Conservation (phyloP, 2,113 vertebrate species). For the Elgaria multicarinata region DNA sequence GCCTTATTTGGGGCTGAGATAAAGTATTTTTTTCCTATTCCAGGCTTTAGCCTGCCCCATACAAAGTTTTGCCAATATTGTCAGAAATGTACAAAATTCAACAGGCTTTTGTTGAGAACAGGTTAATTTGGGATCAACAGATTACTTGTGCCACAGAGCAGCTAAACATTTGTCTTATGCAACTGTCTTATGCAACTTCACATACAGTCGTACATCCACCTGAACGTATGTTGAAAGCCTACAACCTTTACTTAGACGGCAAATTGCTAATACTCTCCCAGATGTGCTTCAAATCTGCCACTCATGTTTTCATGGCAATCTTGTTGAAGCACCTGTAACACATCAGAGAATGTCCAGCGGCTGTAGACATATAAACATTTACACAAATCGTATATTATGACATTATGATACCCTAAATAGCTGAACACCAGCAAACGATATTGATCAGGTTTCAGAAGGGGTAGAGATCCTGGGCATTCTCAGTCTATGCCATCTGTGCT, state of each 20-base stretch:
- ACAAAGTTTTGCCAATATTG: neutral
- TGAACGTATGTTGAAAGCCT: neutral
- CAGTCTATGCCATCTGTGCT: neutral
- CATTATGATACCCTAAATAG: neutral
- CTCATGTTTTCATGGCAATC: neutral
- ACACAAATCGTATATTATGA: neutral
- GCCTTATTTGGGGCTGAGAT: conserved; percentile 5
- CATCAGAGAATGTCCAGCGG: neutral
- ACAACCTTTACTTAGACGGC: neutral
- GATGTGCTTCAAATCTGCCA: neutral
- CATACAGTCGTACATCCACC: neutral
- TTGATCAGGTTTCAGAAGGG: neutral
- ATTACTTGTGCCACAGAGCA: neutral
- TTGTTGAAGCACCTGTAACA: neutral
- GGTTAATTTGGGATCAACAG: neutral
- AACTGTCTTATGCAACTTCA: neutral
- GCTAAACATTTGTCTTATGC: neutral
- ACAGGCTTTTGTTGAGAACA: neutral
- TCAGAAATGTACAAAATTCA: neutral
- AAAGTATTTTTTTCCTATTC: conserved; percentile 3
- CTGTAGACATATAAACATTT: neutral
- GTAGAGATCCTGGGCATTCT: neutral
- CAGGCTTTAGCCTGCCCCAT: conserved; percentile 20
- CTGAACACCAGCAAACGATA: neutral
- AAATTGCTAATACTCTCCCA: neutral